Evolutionary conservation across 2,797 vertebrate species (phyloP).

Genomic region (Sebastes diploproa): DNA sequence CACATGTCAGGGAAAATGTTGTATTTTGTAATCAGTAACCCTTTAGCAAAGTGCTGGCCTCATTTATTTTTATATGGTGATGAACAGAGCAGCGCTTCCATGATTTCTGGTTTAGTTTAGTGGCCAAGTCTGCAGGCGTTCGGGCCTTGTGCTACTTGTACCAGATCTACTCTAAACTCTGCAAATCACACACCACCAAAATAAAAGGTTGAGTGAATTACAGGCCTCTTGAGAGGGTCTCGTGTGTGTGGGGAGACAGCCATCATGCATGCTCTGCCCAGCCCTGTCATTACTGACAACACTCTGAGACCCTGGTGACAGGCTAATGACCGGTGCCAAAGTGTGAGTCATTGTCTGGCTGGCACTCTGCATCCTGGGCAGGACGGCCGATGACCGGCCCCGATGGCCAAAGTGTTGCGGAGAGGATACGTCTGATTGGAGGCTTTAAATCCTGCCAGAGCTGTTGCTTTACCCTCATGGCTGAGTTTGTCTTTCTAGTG

Average conservation of each 20-base stretch:
- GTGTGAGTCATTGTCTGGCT: conserved; percentile 55
- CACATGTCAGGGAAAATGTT: not conserved
- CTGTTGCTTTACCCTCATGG: not conserved
- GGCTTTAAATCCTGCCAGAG: not conserved
- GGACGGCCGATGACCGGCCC: conserved; percentile 9
- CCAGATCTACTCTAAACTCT: conserved; percentile 10
- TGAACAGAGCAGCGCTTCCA: not conserved
- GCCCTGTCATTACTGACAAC: conserved; percentile 65
- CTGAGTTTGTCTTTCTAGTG: not conserved
- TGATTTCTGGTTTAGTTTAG: not conserved
- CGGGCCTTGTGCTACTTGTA: conserved; percentile 19
- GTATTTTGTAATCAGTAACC: not conserved
- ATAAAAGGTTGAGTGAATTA: conserved; percentile 62
- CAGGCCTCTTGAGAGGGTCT: conserved; percentile 38
- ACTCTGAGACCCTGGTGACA: conserved; percentile 57
- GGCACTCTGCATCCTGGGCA: conserved; percentile 33
- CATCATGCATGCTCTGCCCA: conserved; percentile 8
- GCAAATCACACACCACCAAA: conserved; percentile 52
- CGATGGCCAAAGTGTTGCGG: conserved; percentile 10
- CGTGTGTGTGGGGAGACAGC: conserved; percentile 13
- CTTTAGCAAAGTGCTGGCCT: not conserved
- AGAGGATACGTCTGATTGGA: conserved; percentile 19
- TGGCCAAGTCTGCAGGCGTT: not conserved
- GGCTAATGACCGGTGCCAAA: conserved; percentile 59
- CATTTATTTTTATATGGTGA: not conserved